Conservation (phyloP, 2,888 invertebrate genomes). For the Congeria kusceri region DNA sequence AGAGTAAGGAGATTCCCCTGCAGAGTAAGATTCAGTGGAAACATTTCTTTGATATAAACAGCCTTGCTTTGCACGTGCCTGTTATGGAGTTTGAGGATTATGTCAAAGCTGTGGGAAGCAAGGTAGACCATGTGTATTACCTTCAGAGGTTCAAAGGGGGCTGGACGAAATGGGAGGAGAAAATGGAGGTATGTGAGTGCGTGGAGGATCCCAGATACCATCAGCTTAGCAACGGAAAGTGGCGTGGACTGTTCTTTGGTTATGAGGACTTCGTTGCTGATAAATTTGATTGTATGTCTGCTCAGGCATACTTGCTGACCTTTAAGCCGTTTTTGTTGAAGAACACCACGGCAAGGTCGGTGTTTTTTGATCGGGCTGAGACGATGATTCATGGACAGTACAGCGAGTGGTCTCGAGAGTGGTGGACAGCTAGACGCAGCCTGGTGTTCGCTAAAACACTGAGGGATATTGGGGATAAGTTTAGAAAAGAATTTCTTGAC, state of each 20-base stretch:
- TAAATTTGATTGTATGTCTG: conserved; percentile 91
- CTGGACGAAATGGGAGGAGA: conserved; percentile 94
- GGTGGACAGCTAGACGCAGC: conserved; percentile 88
- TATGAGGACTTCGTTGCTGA: conserved; percentile 89
- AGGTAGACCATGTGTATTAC: conserved; percentile 92
- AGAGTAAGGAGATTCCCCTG: conserved; percentile 73
- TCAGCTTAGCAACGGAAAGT: conserved; percentile 79
- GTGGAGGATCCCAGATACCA: conserved; percentile 77
- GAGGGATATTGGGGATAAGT: conserved; percentile 89
- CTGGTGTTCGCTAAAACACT: conserved; percentile 94
- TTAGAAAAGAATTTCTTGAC: conserved; percentile 88
- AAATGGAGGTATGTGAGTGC: conserved; percentile 90
- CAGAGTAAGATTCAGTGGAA: conserved; percentile 92
- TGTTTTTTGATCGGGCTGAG: conserved; percentile 83
- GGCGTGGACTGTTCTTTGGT: conserved; percentile 89
- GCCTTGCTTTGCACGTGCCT: conserved; percentile 92
- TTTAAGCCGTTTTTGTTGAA: conserved; percentile 87
- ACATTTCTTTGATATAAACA: conserved; percentile 93
- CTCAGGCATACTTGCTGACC: conserved; percentile 89
- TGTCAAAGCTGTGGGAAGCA: conserved; percentile 87
- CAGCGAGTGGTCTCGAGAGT: conserved; percentile 87
- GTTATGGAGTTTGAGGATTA: conserved; percentile 95
- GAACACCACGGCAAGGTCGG: conserved; percentile 81
- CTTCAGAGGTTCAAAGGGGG: conserved; percentile 94
- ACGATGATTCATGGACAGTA: conserved; percentile 88